phyloP scores from a whole-genome alignment of 2,797 vertebrate genomes.

The Cichlasoma orientale region DNA sequence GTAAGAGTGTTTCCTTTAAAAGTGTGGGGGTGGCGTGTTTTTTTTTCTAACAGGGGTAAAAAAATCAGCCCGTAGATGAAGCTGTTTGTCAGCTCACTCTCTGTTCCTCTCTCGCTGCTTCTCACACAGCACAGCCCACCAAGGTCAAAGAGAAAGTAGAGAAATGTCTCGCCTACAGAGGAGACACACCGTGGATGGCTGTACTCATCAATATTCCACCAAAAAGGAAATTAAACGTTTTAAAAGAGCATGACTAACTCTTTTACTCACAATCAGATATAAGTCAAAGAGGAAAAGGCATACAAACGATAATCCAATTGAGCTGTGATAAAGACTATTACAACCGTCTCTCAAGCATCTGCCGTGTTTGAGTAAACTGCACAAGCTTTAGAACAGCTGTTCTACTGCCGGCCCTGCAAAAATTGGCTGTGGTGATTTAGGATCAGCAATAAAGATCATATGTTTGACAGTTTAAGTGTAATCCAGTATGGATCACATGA shows the following conservation, averaged over 20 bases:
- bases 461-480: background rate
- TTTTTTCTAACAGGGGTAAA: background rate
- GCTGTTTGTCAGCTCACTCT: background rate
- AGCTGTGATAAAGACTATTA: background rate
- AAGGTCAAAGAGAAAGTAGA: conserved; percentile 38
- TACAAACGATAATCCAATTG: background rate
- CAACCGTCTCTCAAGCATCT: background rate
- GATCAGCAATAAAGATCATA: background rate
- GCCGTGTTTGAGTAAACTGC: background rate
- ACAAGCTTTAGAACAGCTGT: conserved; percentile 12
- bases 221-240: conserved; percentile 14
- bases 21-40: background rate
- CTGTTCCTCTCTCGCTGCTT: conserved; percentile 12
- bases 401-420: background rate
- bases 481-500: background rate
- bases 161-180: conserved; percentile 53
- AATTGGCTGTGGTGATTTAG: background rate
- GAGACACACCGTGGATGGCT: conserved; percentile 14
- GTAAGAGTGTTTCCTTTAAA: background rate
- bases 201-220: conserved; percentile 18
- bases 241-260: background rate
- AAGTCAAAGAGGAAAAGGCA: background rate
- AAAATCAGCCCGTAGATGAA: conserved; percentile 6
- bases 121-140: conserved; percentile 47
- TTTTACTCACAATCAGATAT: background rate